Percentiles rank a stretch among this genome's conserved stretches.
phyloP scores from a whole-genome alignment of 2,113 vertebrate species.

The Melanocharis versteri region DNA sequence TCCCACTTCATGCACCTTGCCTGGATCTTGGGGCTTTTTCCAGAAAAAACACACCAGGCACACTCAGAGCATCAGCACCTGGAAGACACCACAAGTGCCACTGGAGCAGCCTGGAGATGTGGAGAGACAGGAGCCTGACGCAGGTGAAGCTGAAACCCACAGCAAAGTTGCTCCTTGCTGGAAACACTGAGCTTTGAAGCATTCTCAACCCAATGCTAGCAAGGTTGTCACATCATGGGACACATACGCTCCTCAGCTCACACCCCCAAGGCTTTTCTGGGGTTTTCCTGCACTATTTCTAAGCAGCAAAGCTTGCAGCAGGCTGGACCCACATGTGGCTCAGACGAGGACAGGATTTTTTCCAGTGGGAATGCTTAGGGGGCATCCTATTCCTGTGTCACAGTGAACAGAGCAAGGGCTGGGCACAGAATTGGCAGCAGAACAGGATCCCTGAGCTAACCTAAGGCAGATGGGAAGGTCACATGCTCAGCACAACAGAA shows the following conservation, averaged over 20 bases:
- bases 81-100: neutral
- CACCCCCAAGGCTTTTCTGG: neutral
- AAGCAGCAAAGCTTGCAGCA: neutral
- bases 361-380: neutral
- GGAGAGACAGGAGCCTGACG: neutral
- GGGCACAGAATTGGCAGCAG: rapidly evolving
- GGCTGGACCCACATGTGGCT: rapidly evolving
- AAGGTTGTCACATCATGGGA: neutral
- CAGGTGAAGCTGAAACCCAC: neutral
- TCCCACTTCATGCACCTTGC: rapidly evolving
- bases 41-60: rapidly evolving
- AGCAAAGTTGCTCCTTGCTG: neutral
- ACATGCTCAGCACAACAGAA: neutral
- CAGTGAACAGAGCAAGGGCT: rapidly evolving
- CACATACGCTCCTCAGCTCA: rapidly evolving
- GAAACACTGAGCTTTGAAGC: neutral
- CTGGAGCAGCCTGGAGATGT: neutral
- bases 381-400: neutral
- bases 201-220: neutral
- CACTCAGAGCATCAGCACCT: neutral
- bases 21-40: neutral
- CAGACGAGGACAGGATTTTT: neutral
- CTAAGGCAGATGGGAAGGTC: neutral
- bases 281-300: neutral
- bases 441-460: neutral